phyloP scores from a whole-genome alignment of 2,113 vertebrate genomes.

The Anser brachyrhynchus region DNA sequence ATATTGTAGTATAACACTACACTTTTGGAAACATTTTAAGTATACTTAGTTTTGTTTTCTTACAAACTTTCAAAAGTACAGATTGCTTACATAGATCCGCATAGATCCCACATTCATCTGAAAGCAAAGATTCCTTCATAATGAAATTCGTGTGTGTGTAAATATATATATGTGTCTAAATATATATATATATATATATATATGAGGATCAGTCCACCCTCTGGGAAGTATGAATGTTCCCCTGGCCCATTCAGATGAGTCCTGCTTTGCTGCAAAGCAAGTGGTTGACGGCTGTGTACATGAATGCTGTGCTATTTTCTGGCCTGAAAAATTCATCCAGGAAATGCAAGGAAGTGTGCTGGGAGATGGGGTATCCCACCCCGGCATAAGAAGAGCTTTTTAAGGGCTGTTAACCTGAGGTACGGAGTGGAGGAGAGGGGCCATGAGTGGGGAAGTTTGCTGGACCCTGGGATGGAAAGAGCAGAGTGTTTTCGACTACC shows the following conservation, averaged over 20 bases:
- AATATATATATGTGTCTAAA: too few species aligned
- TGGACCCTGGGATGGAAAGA: not conserved
- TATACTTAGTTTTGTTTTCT: not conserved
- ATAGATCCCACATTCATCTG: too few species aligned
- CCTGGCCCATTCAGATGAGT: not conserved
- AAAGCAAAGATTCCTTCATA: not conserved
- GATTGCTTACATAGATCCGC: too few species aligned
- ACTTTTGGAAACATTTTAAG: not conserved
- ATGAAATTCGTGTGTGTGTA: too few species aligned
- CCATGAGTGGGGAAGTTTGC: rapidly evolving
- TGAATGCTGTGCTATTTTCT: not conserved
- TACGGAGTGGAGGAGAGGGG: not conserved
- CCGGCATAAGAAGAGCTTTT: not conserved
- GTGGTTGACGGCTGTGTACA: not conserved
- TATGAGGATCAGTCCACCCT: too few species aligned
- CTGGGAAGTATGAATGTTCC: not conserved
- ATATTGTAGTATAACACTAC: not conserved
- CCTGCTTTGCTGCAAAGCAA: not conserved
- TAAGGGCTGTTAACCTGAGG: not conserved
- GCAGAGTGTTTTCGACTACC: not conserved
- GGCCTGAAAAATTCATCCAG: not conserved
- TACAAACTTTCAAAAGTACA: not conserved
- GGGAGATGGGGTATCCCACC: not conserved
- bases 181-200: too few species aligned
- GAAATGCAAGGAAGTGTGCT: not conserved